Base-by-base conservation (phyloP, 2,797 vertebrate species). In the Chanos chanos region DNA sequence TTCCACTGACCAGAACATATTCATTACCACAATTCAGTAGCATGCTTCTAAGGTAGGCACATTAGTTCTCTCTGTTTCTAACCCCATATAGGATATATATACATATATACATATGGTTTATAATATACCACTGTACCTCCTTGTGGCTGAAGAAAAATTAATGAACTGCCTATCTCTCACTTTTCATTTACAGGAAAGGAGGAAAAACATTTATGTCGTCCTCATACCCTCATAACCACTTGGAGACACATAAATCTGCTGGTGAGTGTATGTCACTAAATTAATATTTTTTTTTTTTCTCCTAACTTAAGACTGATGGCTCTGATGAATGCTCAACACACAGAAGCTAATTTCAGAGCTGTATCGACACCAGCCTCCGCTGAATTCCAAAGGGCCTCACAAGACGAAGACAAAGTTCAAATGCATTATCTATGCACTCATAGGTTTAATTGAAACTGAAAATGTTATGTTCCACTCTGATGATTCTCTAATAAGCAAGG, bases 361-460 rank as follows among this genome's bases (percentile, higher is more conserved):
- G 30, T 59, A 74, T 70, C 66, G 68, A 69, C 66, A 74, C 75
- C 54, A 72, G 64, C 73, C 70, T 84, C 72, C 60, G 52, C 76
- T 77, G 76, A 78, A 68, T 71, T 81, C 76, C 9, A 33, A 75
- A 73, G 54, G 75, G 69, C 72, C 76, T 69, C 8, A 5, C 13
- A 13, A 39, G 61, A 58, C 72, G 18, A 69, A 54, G 76, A 75
- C 79, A n/a, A n/a, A n/a, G n/a, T 79, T 77, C 72, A 57, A 37
- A 80, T 83, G 83, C 77, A 84, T 87, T 87, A 86, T 85, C 81
- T 75, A 80, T 81, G 78, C 76, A 81, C 81, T 86, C 77, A 45
- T 73, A 82, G 81, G 79, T 73, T 82, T 89, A 89, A 91, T 89
- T 89, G 86, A 90, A 91, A 89, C 79, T 87, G 87, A 90, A 89